Evolutionary conservation across 1,140 invertebrate species (phyloP).

Genomic region (Drosophila pseudoananassae): DNA sequence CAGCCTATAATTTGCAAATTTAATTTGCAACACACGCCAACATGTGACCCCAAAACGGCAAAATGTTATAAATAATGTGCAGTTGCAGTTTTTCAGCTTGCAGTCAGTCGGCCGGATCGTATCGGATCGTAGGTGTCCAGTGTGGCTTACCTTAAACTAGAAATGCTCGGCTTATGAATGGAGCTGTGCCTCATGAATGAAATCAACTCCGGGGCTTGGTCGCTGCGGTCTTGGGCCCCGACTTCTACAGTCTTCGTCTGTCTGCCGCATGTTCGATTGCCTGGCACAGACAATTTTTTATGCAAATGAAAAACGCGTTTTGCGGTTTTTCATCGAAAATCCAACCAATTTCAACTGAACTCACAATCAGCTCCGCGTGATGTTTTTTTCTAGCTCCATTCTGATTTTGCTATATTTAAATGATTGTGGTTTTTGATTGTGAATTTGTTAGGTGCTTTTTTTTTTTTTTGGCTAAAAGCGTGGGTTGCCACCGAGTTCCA

Average conservation of each 20-base stretch:
- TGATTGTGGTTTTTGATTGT: slow-evolving; percentile 54
- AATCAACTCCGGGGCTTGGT: slow-evolving; percentile 61
- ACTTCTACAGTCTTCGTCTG: slow-evolving; percentile 3
- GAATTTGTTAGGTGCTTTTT: slow-evolving; percentile 26
- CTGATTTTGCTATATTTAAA: slow-evolving; percentile 48
- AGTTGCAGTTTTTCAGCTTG: slow-evolving; percentile 55
- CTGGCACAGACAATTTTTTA: slow-evolving; percentile 60
- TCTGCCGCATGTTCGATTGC: slow-evolving; percentile 55
- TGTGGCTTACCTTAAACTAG: slow-evolving; percentile 81
- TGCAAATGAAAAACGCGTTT: slow-evolving; percentile 62
- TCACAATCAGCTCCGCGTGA: slow-evolving; percentile 8
- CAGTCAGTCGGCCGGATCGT: slow-evolving; percentile 5
- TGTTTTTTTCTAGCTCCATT: slow-evolving; percentile 17
- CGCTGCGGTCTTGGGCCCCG: slow-evolving; percentile 33
- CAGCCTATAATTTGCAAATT: slow-evolving; percentile 81
- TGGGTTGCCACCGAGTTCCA: slow-evolving; percentile 49
- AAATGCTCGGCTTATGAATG: slow-evolving; percentile 74
- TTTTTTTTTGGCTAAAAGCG: slow-evolving; percentile 16
- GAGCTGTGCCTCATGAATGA: slow-evolving; percentile 67
- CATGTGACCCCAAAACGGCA: slow-evolving; percentile 77
- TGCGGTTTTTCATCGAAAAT: slow-evolving; percentile 67
- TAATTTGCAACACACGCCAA: slow-evolving; percentile 81
- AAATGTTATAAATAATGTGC: slow-evolving; percentile 80
- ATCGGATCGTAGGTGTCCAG: slow-evolving; percentile 67
- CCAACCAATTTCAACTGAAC: slow-evolving; percentile 62